Evolutionary conservation across 2,888 invertebrate genomes (phyloP).

Genomic region (Aethes cnicana): DNA sequence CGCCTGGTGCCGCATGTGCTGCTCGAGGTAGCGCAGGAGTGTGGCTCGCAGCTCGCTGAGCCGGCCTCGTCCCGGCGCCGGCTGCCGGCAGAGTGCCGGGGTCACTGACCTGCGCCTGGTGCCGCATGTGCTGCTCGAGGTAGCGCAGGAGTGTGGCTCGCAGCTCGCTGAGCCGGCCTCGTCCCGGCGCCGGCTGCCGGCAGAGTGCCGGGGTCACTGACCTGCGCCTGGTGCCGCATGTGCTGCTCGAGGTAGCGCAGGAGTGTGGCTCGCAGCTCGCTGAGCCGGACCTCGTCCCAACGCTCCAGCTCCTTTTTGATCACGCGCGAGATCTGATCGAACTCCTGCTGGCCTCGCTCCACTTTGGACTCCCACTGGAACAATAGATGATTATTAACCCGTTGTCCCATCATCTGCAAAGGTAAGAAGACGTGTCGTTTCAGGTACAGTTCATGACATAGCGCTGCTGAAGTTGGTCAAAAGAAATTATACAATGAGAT

Average conservation of each 20-base stretch:
- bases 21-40: too few species aligned
- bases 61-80: too few species aligned
- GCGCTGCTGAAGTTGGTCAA: background rate
- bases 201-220: too few species aligned
- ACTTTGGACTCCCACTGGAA: constrained; percentile 96
- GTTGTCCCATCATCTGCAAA: too few species aligned
- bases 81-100: too few species aligned
- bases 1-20: too few species aligned
- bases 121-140: constrained; percentile 95
- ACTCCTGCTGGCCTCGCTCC: constrained; percentile 97
- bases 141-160: too few species aligned
- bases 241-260: constrained; percentile 96
- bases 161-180: too few species aligned
- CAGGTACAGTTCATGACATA: background rate
- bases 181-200: too few species aligned
- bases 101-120: constrained; percentile 98
- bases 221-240: constrained; percentile 97
- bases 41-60: too few species aligned
- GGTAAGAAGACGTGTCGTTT: background rate
- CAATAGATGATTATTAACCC: too few species aligned
- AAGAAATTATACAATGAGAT: too few species aligned
- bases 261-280: constrained; percentile 94
- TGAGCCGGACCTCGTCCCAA: constrained; percentile 93
- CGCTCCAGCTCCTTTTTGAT: constrained; percentile 96
- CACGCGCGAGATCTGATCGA: constrained; percentile 96